Evolutionary conservation across 2,888 invertebrate genomes (phyloP).

Genomic region (Eudiplozoon nipponicum): DNA sequence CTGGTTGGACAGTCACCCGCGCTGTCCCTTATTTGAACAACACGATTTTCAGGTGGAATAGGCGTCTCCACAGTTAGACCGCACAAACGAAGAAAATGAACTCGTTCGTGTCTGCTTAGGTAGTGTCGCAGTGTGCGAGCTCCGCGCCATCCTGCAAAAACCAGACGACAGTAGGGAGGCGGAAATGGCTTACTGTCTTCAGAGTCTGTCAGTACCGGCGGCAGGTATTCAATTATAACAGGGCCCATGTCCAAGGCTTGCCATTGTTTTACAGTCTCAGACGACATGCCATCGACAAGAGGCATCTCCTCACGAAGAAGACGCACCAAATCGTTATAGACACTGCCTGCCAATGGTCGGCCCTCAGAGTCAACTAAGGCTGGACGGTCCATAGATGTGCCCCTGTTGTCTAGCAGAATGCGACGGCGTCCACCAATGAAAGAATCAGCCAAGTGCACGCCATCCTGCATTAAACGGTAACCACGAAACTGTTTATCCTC

Average conservation of each 20-base stretch:
- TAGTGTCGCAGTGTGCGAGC: slow-evolving; percentile 10
- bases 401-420: too few species aligned
- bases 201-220: background rate
- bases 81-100: slow-evolving; percentile 12
- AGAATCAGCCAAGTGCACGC: slow-evolving; percentile 7
- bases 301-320: slow-evolving; percentile 11
- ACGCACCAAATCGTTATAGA: slow-evolving; percentile 8
- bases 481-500: slow-evolving; percentile 12
- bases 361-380: too few species aligned
- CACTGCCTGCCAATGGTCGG: slow-evolving; percentile 4
- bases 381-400: too few species aligned
- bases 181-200: background rate
- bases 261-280: background rate
- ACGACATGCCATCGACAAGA: background rate
- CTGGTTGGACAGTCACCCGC: too few species aligned
- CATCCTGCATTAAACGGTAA: slow-evolving; percentile 15
- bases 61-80: slow-evolving; percentile 9
- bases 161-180: background rate
- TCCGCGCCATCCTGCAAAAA: slow-evolving; percentile 15
- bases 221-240: slow-evolving; percentile 11
- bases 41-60: too few species aligned
- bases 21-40: too few species aligned
- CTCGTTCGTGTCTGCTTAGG: slow-evolving; percentile 12
- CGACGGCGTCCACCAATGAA: background rate
- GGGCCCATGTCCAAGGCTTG: slow-evolving; percentile 10